Conservation (phyloP, 2,888 invertebrate genomes). For the Girardia tigrina region DNA sequence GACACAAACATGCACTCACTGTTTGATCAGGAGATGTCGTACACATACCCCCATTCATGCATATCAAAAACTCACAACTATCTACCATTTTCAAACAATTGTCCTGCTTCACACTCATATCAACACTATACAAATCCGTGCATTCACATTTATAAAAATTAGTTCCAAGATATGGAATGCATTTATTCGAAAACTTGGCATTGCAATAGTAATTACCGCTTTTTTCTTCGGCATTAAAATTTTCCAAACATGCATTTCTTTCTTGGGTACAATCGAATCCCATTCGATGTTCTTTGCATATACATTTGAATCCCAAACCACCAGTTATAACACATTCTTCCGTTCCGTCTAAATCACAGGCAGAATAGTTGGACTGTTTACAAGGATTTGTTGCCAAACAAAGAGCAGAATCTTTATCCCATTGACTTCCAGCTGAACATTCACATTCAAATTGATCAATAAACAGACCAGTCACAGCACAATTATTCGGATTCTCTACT, state of each 20-base stretch:
- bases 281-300: not conserved
- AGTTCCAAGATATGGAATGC: slow-evolving; percentile 26
- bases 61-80: slow-evolving; percentile 6
- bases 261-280: slow-evolving; percentile 9
- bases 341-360: not conserved
- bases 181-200: not conserved
- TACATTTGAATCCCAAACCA: not conserved
- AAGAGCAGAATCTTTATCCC: not conserved
- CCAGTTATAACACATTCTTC: not conserved
- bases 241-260: slow-evolving; percentile 19
- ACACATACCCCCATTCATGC: slow-evolving; percentile 28
- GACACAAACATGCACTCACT: slow-evolving; percentile 10
- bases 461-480: not conserved
- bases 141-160: slow-evolving; percentile 18
- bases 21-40: slow-evolving; percentile 15
- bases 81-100: slow-evolving; percentile 20
- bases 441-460: not conserved
- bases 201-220: slow-evolving; percentile 19
- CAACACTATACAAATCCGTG: not conserved
- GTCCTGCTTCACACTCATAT: not conserved
- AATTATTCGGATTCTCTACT: not conserved
- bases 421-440: not conserved
- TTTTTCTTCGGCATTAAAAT: not conserved
- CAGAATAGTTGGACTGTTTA: not conserved
- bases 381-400: not conserved